These are phyloP conservation scores for Thoracochromis brauschi DNA, from an alignment of 2,113 vertebrate species.

Conservation along the genomic window DNA sequence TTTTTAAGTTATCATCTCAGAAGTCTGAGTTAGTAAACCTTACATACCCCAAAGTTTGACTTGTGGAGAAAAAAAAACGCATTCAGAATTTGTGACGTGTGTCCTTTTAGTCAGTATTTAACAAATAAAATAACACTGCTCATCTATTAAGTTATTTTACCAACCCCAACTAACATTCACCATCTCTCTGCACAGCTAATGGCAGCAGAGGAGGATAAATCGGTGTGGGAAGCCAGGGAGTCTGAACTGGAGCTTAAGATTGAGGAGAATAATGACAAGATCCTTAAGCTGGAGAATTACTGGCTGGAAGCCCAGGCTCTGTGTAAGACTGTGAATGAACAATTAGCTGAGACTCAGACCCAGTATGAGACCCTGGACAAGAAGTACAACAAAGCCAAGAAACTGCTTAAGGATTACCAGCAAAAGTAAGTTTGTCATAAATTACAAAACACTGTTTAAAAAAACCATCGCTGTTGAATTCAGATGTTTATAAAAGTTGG, in stretches of 20 bases:
- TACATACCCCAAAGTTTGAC: neutral
- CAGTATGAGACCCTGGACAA: slow-evolving; percentile 86
- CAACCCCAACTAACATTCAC: neutral
- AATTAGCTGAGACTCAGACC: slow-evolving; percentile 80
- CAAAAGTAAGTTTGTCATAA: slow-evolving; percentile 78
- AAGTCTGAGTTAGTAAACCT: neutral
- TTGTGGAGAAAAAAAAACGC: neutral
- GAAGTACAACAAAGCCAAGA: slow-evolving; percentile 90
- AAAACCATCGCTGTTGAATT: neutral
- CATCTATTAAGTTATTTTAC: neutral
- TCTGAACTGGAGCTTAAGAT: slow-evolving; percentile 77
- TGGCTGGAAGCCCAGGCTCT: slow-evolving; percentile 87
- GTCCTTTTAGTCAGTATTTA: neutral
- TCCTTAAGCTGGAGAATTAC: slow-evolving; percentile 82
- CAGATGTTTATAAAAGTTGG: neutral
- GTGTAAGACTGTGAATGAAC: slow-evolving; percentile 84
- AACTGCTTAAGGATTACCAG: slow-evolving; percentile 87
- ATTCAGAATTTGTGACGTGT: neutral
- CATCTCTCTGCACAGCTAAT: slow-evolving; percentile 64
- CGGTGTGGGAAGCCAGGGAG: slow-evolving; percentile 74
- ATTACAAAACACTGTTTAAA: neutral
- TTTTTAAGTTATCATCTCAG: neutral
- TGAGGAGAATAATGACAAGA: slow-evolving; percentile 80
- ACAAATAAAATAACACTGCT: neutral
- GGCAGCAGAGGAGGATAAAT: slow-evolving; percentile 71